Evolutionary conservation across 1,140 invertebrate species (phyloP), one percentile per base, ranked within the genome.

Genomic region (Scaptomyza montana): DNA sequence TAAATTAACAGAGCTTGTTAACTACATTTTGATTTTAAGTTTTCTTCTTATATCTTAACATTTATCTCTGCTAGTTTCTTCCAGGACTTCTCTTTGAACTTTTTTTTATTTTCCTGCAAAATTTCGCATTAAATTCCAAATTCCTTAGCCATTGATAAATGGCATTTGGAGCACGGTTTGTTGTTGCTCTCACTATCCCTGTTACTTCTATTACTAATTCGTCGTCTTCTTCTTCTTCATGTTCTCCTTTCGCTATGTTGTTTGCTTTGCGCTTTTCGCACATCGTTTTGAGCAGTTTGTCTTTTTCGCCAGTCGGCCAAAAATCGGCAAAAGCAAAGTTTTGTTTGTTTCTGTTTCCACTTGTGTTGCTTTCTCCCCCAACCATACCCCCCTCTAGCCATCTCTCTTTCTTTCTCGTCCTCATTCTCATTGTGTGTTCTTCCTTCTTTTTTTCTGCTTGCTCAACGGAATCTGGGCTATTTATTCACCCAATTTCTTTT

Each of bases 401-500:
- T 69, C 56, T 79, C 76, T 64, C 53, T 56, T 7, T 71, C 53
- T 50, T 10, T 25, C 12, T 46, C 30, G 50, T 10, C 57, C 61
- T 69, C 85, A 65, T 57, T 79, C 81, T 64, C 54, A 21, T 51
- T 43, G 45, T 45, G 55, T 64, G 59, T 63, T 36, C 8, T 36
- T 36, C 33, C 33, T 55, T 59, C 47, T 28, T 73, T 73, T 74
- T 75, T 78, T 67, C 36, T 79, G 82, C 79, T 74, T 80, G 74
- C 77, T 84, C 84, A 84, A 89, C 85, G 89, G 84, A 90, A 90
- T 90, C 89, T 90, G 74, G 80, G 89, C 78, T 90, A 90, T 87
- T 90, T 90, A 90, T 89, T 90, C 89, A 90, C 89, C 89, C 89
- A 90, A 90, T 90, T 90, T 90, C 76, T 87, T 82, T 78, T 78